Evolutionary conservation across 2,113 vertebrate genomes (phyloP), one percentile per base, ranked within the genome.

Genomic region (human): DNA sequence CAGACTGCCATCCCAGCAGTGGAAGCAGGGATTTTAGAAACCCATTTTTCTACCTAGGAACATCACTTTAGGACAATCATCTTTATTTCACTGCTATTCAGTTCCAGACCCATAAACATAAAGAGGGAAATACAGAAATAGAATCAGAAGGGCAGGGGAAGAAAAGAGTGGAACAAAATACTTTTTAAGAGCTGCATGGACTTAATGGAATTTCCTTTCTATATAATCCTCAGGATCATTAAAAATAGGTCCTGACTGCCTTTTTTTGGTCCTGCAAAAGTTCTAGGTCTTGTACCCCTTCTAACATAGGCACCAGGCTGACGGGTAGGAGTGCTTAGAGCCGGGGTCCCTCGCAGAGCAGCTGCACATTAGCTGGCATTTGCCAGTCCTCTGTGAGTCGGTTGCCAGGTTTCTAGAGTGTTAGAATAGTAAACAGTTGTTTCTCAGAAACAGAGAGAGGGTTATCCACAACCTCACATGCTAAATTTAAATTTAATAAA

Each of bases 401-500:
- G 96, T 96, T 97, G 95, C 90, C 97, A 92, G 89, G 30, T 18
- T 79, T 95, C 81, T 78, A 22, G 61, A 94, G 96, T 38, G 66
- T 96, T 50, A 48, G 97, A 96, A 85, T 95, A 86, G 96, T 97
- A 96, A 94, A 93, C 94, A 96, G 94, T 78, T 97, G 92, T 96
- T 96, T 97, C 94, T 89, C 89, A 95, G 93, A 95, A 97, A 96
- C 64, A 97, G 48, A 97, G 97, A 93, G 84, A 86, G 70, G 89
- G 70, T 96, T 3, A 40, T 96, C 95, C 70, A 57, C 96, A 87
- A 68, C 43, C 27, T 5, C 70, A 78, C 83, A 52, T 17, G 84
- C 90, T 98, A 97, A 98, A 93, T 97, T 98, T 95, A 97, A 98
- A 94, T 87, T 79, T 75, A 79, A 91, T 96, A 95, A 96, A 88